Conservation (phyloP, 2,113 vertebrate species). For the Xenopus borealis region DNA sequence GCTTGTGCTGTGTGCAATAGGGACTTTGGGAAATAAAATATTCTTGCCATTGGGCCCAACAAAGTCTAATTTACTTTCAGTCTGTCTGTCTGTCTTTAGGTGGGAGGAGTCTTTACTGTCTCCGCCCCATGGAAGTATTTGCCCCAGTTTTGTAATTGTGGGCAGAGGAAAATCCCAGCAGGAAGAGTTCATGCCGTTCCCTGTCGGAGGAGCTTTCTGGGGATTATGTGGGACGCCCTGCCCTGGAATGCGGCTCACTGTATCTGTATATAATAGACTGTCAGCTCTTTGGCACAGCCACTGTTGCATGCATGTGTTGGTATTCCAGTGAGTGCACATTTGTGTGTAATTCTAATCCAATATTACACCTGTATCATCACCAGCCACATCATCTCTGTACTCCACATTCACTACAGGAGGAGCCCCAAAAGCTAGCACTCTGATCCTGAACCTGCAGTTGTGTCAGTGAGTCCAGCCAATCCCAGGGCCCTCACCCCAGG, state of each 20-base stretch:
- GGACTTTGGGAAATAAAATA: no score
- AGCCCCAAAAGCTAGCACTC: conserved; percentile 9
- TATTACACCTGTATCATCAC: no score
- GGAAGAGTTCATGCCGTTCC: background rate
- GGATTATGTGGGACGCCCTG: background rate
- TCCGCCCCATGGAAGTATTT: background rate
- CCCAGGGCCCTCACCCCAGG: background rate
- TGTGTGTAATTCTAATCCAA: no score
- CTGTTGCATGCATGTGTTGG: no score
- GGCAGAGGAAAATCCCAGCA: background rate
- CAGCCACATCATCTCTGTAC: no score
- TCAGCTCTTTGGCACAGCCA: no score
- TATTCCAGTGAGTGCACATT: background rate
- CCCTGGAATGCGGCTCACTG: background rate
- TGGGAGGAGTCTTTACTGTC: background rate
- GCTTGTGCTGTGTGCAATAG: no score
- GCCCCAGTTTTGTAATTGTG: background rate
- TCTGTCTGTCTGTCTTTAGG: no score
- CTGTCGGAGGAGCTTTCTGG: background rate
- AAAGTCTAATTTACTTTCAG: no score
- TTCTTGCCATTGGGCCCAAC: no score
- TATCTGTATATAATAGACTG: background rate
- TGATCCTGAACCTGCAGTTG: background rate
- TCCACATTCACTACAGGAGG: no score
- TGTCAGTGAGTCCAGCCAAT: background rate